Evolutionary conservation across 2,113 vertebrate genomes (phyloP), one percentile per base, ranked within the genome.

Genomic region (Bolborhynchus lineola): DNA sequence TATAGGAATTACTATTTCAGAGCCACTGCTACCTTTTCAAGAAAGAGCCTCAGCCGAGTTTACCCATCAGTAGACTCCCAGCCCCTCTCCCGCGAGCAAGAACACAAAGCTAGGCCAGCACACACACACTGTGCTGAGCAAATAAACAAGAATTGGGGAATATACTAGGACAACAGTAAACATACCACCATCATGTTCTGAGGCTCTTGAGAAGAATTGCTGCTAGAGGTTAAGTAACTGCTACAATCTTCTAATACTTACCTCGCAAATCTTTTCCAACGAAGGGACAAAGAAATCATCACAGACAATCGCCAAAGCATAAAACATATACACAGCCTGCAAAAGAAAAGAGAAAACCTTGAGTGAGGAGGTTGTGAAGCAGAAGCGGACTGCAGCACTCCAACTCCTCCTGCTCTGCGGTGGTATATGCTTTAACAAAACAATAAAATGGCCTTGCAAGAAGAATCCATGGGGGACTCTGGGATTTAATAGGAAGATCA

Each of bases 221-320:
- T 75, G 65, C 20, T n/a, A n/a, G 14, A 59, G 57, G 33, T 35
- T 59, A 35, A 59, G 57, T 35, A 59, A 59, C 33, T 59, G 57
- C 57, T 59, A 35, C 33, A 16, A 33, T 3, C 37, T 31, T 50
- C 44, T 41, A 21, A 79, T 74, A 96, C 98, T 95, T 98, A 99
- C 99, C 97, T 99, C 99, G 42, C 99, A 99, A 86, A 99, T 98
- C 98, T 99, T 99, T 75, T 99, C 99, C 97, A 99, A 96, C 0
- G 99, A 99, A 52, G 99, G 99, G 53, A 99, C 99, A 31, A 99
- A 99, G 98, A 99, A 99, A 98, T 99, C 99, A 47, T 99, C 99
- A 26, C 99, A 99, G 77, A 99, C 99, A 49, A 99, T 98, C 7
- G 99, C 99, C 97, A 99, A 96, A 0, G 99, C 99, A 4, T 99